Evolutionary conservation across 1,140 invertebrate species (phyloP), one percentile per base, ranked within the genome.

Genomic region (Aleiodes sp.): DNA sequence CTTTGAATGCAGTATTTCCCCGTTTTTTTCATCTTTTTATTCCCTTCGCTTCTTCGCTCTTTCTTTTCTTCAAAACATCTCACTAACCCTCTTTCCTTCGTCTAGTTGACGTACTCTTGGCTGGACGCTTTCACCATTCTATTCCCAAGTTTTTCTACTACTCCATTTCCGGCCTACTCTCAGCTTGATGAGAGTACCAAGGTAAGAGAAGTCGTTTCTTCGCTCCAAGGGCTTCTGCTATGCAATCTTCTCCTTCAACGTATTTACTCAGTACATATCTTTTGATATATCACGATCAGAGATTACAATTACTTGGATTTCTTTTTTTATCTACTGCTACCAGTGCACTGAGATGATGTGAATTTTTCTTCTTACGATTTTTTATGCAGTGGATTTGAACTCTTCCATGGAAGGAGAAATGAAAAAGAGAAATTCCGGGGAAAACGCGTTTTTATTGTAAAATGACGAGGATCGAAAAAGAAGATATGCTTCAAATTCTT

Each of bases 91-190:
- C 26, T 57, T 14, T n/a, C n/a, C 39, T 12, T 4, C 4, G 4
- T 4, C 31, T 21, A 14, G 43, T 21, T 8, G 19, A 21, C 43
- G 19, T 24, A 52, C 19, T 52, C 21, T 52, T 4, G 12, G 26
- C 4, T 52, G 21, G 46, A 52, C 46, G 16, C 46, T 24, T 52
- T 52, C 26, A 52, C 41, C 16, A 39, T 64, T 41, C 33, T 21
- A 37, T 63, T 41, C 41, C 21, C 16, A 29, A 29, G 19, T 56
- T 46, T 26, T 33, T 43, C 29, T 3, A 52, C 41, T 33, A 35
- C 64, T 66, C 43, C 31, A 66, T 66, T 66, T 66, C 31, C 46
- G 26, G 31, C 52, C 28, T 35, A 57, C 43, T 57, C 21, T 66
- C 46, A 52, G 64, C 12, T n/a, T 56, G 31, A 56, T 52, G 39